Evolutionary conservation across 2,888 invertebrate species (phyloP).

Genomic region (Amphiduros pacificus): DNA sequence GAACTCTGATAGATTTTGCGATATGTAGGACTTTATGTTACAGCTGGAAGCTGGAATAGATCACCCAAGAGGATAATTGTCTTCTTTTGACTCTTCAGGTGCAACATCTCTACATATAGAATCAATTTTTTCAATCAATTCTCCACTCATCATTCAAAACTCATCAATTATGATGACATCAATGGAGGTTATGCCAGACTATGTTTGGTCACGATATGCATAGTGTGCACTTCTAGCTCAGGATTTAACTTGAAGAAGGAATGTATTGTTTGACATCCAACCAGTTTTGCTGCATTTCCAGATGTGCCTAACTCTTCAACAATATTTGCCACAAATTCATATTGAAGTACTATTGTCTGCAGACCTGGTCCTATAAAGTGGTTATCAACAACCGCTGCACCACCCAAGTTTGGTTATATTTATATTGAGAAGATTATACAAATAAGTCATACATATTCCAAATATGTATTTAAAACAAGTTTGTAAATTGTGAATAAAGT

Average conservation of each 20-base stretch:
- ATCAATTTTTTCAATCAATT: slow-evolving; percentile 1
- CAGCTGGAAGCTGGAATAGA: slow-evolving; percentile 4
- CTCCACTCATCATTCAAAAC: slow-evolving; percentile 5
- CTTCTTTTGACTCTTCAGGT: background rate
- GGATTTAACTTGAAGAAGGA: background rate
- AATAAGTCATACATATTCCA: too few relatives aligned
- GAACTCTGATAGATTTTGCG: background rate
- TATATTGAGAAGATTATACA: too few relatives aligned
- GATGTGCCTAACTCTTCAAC: background rate
- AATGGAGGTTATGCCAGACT: background rate
- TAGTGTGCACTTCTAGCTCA: background rate
- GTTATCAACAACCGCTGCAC: too few relatives aligned
- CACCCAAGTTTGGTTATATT: too few relatives aligned
- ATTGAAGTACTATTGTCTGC: background rate
- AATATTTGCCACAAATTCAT: background rate
- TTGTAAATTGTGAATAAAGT: too few relatives aligned
- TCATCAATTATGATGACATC: slow-evolving; percentile 10
- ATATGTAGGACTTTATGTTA: background rate
- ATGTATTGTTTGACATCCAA: slow-evolving; percentile 1
- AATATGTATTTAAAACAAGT: too few relatives aligned
- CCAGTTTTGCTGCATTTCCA: slow-evolving; percentile 3
- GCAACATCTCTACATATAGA: slow-evolving; percentile 2
- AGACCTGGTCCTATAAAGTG: too few relatives aligned
- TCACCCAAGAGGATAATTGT: slow-evolving; percentile 3
- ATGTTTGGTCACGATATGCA: background rate